A percentile compares a stretch with the other conserved stretches of the same genome.
Evolutionary conservation across 2,797 vertebrate species (phyloP).

Genomic region (Anguilla anguilla): DNA sequence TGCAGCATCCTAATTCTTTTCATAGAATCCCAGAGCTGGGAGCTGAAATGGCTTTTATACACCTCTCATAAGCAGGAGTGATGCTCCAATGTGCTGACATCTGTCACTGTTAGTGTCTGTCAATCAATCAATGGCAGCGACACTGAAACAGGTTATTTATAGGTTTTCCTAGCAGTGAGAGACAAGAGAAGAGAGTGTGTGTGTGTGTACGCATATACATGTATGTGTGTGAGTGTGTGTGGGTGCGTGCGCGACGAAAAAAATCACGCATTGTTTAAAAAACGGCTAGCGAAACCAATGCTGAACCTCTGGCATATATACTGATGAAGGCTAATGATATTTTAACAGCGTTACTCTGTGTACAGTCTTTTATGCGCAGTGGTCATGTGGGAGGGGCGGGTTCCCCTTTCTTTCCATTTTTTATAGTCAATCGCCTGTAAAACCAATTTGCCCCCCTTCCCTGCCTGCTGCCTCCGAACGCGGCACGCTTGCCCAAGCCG

Average conservation of each 20-base stretch:
- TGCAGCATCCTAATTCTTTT: not conserved
- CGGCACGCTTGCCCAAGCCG: not conserved
- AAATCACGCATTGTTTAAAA: not conserved
- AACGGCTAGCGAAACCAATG: conserved; percentile 25
- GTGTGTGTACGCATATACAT: conserved; percentile 34
- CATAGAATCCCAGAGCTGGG: not conserved
- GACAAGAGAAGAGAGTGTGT: not conserved
- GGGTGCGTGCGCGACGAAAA: not conserved
- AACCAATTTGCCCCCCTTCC: not conserved
- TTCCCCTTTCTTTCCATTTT: not conserved
- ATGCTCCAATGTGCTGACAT: conserved; percentile 37
- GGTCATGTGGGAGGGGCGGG: not conserved
- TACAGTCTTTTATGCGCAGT: not conserved
- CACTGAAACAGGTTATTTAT: not conserved
- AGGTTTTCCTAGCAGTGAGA: not conserved
- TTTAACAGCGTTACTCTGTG: not conserved
- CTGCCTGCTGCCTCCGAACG: not conserved
- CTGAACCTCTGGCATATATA: conserved; percentile 26
- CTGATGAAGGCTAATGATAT: not conserved
- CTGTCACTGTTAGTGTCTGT: not conserved
- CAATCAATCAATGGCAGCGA: not conserved
- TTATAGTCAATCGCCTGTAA: not conserved
- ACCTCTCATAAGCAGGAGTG: conserved; percentile 21
- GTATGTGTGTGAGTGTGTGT: conserved; percentile 20
- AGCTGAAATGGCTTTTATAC: not conserved